Base-by-base conservation (phyloP, 2,113 vertebrate genomes). In the Echinops telfairi region DNA sequence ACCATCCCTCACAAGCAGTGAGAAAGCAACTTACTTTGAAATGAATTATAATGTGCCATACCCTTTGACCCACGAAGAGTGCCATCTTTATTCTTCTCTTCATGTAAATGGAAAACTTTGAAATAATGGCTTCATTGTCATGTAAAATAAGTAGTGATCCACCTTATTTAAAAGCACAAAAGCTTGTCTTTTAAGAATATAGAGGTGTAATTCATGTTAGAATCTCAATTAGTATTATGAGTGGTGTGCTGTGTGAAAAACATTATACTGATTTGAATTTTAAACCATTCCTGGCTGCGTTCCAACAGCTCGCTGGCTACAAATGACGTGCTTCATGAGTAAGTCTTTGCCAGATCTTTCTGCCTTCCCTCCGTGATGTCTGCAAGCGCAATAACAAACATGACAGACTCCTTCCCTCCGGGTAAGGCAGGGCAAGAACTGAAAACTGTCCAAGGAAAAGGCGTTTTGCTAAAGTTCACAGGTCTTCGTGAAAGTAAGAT, bases 401-500 rank as follows among this genome's bases (percentile, higher is more conserved):
- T 94, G 94, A 87, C 89, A 7, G 92, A 97, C 93, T 83, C 90
- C 95, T 97, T 95, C 33, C 76, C 95, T 96, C 92, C 84, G 62
- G 97, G 93, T 85, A 93, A 95, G 91, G 88, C 60, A 80, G 97
- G 92, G 5, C 77, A 97, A 4, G 29, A 93, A 94, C 31, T 95
- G 91, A 95, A 96, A 96, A 89, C 43, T 97, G 96, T 87, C 73
- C 97, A 97, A 97, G 95, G 57, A 98, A 97, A 97, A 95, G 0
- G 43, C 88, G 94, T 95, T 97, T 97, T 89, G 92, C 20, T 89
- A 83, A 38, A 84, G 53, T 93, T 92, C 92, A 96, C 31, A 95
- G 62, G 79, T 97, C 94, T 96, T 97, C 97, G 86, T 95, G 87
- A 75, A 96, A 96, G 93, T 91, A 91, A 97, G 97, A 97, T 82